phyloP scores from a whole-genome alignment of 1,140 invertebrate species.

The Copidosoma floridanum region DNA sequence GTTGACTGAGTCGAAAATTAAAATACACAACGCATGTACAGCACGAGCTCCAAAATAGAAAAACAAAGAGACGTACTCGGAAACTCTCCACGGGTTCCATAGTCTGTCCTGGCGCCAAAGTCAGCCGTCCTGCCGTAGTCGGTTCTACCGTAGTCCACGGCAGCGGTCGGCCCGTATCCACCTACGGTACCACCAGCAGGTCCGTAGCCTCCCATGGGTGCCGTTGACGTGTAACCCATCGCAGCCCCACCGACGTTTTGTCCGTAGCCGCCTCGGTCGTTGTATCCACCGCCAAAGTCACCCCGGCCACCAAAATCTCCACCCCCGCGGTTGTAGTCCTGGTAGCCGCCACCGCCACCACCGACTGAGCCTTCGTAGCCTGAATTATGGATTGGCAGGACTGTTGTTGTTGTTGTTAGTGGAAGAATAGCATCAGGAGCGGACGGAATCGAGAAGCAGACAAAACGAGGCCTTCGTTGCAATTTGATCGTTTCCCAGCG shows the following conservation, averaged over 20 bases:
- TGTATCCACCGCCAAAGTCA: conserved; percentile 48
- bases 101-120: conserved; percentile 49
- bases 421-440: no score
- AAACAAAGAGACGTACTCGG: conserved; percentile 7
- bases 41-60: neutral
- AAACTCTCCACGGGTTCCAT: conserved; percentile 41
- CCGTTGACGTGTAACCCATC: conserved; percentile 51
- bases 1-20: no score
- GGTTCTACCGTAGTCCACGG: conserved; percentile 48
- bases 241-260: conserved; percentile 48
- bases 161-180: conserved; percentile 48
- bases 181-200: conserved; percentile 47
- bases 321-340: conserved; percentile 52
- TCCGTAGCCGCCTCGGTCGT: conserved; percentile 49
- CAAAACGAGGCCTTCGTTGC: conserved; percentile 25
- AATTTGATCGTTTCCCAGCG: conserved; percentile 11
- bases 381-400: conserved; percentile 47
- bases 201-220: conserved; percentile 51
- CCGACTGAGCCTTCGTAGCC: conserved; percentile 49
- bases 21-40: no score
- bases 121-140: conserved; percentile 50
- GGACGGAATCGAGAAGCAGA: conserved; percentile 25
- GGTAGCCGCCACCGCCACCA: conserved; percentile 50
- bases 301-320: conserved; percentile 49
- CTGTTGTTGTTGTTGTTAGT: conserved; percentile 41